Percentiles rank a stretch among this genome's conserved stretches.
Conservation (phyloP, 2,797 vertebrate species). For the Chelmon rostratus region DNA sequence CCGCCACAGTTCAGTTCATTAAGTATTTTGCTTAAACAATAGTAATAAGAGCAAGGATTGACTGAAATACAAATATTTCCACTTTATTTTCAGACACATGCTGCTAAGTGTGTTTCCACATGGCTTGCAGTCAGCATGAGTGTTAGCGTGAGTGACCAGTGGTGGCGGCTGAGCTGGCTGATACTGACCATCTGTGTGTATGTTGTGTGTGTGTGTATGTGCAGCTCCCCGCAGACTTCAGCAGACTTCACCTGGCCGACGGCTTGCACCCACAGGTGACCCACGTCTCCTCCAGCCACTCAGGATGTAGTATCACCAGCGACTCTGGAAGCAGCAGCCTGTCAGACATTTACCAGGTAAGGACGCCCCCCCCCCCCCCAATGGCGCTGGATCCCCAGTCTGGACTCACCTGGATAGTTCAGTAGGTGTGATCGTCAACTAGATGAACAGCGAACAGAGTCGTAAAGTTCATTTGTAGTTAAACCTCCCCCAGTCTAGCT, state of each 20-base stretch:
- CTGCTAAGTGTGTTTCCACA: not conserved
- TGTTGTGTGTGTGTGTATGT: conserved; percentile 74
- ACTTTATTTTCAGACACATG: not conserved
- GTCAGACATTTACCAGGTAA: conserved; percentile 99
- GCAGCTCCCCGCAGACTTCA: conserved; percentile 99
- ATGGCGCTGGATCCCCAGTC: conserved; percentile 36
- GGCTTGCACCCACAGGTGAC: conserved; percentile 99
- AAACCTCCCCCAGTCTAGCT: not conserved
- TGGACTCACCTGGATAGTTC: conserved; percentile 31
- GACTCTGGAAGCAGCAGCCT: conserved; percentile 99
- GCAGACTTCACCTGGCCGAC: conserved; percentile 98
- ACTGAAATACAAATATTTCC: not conserved
- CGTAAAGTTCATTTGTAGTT: not conserved
- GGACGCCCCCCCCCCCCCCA: conserved; percentile 36
- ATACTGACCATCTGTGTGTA: conserved; percentile 81
- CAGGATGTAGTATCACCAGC: conserved; percentile 99
- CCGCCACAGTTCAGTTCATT: not conserved
- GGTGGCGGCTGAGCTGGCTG: conserved; percentile 53
- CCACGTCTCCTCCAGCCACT: conserved; percentile 98
- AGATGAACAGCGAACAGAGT: not conserved
- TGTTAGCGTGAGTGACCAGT: conserved; percentile 54
- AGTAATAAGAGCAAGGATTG: not conserved
- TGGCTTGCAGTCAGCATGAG: conserved; percentile 36
- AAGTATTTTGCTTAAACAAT: not conserved
- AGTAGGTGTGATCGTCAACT: conserved; percentile 8